Evolutionary conservation across 2,113 vertebrate genomes (phyloP).

Genomic region (Scolopax mira): DNA sequence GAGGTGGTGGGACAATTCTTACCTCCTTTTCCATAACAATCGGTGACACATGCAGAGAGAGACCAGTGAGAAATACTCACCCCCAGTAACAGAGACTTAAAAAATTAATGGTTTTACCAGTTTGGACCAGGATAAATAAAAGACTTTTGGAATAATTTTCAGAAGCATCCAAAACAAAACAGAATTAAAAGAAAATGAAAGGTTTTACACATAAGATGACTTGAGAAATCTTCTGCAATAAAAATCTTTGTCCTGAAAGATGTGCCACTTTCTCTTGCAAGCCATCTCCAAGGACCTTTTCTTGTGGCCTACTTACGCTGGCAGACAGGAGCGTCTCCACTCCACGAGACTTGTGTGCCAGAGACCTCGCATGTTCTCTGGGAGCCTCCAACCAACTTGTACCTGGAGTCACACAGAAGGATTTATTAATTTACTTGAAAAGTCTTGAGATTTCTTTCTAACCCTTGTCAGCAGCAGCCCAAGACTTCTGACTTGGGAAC

Average conservation of each 20-base stretch:
- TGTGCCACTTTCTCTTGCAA: not conserved
- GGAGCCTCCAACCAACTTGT: constrained; percentile 21
- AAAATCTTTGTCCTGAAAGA: not conserved
- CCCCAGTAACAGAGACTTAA: not conserved
- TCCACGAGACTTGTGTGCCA: not conserved
- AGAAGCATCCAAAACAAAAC: not conserved
- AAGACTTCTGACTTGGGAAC: not conserved
- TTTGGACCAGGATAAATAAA: not conserved
- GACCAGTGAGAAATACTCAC: not conserved
- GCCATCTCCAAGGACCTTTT: not conserved
- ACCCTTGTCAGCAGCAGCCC: not conserved
- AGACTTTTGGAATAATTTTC: not conserved
- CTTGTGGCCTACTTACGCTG: constrained; percentile 11
- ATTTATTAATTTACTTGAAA: not conserved
- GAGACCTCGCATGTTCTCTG: constrained; percentile 46
- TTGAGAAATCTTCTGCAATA: not conserved
- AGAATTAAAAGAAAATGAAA: not conserved
- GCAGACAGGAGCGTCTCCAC: constrained; percentile 43
- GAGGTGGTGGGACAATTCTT: not conserved
- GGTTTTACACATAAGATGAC: not conserved
- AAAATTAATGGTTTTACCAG: not conserved
- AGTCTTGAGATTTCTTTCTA: not conserved
- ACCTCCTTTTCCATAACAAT: not conserved
- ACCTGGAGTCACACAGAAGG: constrained; percentile 12
- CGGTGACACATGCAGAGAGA: not conserved